Percentiles rank a stretch among this genome's conserved stretches.
These are phyloP conservation scores for Phenacoccus solenopsis DNA, from an alignment of 1,140 invertebrate genomes.

Conservation along the genomic window DNA sequence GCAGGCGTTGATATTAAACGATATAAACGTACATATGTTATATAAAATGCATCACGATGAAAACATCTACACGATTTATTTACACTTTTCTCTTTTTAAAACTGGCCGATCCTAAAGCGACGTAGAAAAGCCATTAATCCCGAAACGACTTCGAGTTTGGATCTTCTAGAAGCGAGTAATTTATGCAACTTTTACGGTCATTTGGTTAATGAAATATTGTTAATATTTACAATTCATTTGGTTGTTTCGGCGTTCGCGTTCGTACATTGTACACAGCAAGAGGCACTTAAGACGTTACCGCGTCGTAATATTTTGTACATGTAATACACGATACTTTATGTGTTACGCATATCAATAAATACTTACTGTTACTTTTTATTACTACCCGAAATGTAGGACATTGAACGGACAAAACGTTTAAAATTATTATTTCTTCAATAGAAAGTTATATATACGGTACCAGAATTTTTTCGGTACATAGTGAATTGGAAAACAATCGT, in stretches of 20 bases:
- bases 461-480: no score
- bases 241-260: background rate
- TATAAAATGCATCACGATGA: no score
- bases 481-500: no score
- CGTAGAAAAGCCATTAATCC: no score
- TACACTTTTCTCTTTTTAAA: no score
- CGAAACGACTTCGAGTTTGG: background rate
- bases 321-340: slow-evolving; percentile 1
- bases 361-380: slow-evolving; percentile 13
- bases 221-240: background rate
- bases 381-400: slow-evolving; percentile 13
- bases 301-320: slow-evolving; percentile 6
- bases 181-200: background rate
- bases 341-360: slow-evolving; percentile 14
- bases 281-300: background rate
- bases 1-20: no score
- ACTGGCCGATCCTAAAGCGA: no score
- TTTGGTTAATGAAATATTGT: slow-evolving; percentile 13
- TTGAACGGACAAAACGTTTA: background rate
- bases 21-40: no score
- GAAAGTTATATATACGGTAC: background rate
- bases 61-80: no score
- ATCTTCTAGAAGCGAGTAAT: background rate
- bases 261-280: background rate
- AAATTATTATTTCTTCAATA: background rate